Percentiles rank a stretch among this genome's conserved stretches.
These are phyloP conservation scores for Acronicta alni DNA, from an alignment of 2,888 invertebrate species.

Conservation along the genomic window DNA sequence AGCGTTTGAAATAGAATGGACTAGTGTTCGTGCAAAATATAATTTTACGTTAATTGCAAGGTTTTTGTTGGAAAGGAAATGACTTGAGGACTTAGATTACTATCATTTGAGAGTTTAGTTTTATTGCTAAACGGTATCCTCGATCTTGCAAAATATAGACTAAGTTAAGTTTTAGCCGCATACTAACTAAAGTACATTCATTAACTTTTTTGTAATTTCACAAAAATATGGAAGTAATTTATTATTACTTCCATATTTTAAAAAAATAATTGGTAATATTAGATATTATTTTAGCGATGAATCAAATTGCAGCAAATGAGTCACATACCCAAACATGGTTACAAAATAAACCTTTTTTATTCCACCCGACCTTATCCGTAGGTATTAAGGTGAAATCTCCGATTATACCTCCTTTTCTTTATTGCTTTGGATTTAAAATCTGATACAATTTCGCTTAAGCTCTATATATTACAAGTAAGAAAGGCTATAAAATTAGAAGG, in stretches of 20 bases:
- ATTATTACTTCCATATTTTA: too few species aligned
- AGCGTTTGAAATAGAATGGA: conserved; percentile 24
- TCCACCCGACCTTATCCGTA: neutral
- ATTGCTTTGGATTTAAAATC: neutral
- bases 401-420: conserved; percentile 1
- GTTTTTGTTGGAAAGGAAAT: neutral
- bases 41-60: conserved; percentile 1
- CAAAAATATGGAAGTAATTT: too few species aligned
- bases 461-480: conserved; percentile 4
- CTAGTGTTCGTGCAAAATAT: conserved; percentile 30
- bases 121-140: too few species aligned
- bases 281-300: too few species aligned
- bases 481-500: conserved; percentile 32
- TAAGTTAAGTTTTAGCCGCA: too few species aligned
- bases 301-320: neutral
- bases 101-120: too few species aligned
- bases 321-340: neutral
- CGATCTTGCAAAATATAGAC: too few species aligned
- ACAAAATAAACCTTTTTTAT: neutral
- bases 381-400: neutral
- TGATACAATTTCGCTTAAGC: neutral
- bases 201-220: too few species aligned
- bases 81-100: too few species aligned
- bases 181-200: too few species aligned
- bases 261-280: too few species aligned